Conservation (phyloP, 2,113 vertebrate species). For the Myotis yumanensis region DNA sequence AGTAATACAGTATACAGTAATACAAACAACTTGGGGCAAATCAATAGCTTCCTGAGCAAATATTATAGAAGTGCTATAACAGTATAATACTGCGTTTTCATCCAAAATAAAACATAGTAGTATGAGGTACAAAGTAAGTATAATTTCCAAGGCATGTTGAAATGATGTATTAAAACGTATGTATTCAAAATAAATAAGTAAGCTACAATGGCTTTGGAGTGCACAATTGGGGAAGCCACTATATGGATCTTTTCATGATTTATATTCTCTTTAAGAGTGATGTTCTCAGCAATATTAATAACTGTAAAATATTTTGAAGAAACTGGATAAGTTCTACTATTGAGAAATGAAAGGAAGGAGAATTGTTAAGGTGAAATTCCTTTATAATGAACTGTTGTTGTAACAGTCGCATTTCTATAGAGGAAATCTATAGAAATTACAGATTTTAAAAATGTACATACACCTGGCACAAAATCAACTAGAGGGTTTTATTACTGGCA, state of each 20-base stretch:
- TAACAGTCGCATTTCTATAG: constrained; percentile 36
- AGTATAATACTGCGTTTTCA: constrained; percentile 17
- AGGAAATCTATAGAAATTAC: neutral
- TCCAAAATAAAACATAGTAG: constrained; percentile 13
- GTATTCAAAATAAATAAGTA: neutral
- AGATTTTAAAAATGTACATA: constrained; percentile 15
- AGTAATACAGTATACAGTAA: constrained; percentile 5
- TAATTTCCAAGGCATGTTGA: neutral
- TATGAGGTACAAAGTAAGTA: neutral
- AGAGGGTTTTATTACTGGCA: neutral
- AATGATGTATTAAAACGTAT: constrained; percentile 17
- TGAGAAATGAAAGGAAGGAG: constrained; percentile 44
- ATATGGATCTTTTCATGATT: neutral
- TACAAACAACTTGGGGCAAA: neutral
- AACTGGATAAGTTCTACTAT: neutral
- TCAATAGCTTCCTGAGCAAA: neutral
- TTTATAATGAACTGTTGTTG: constrained; percentile 1
- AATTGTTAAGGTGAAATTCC: constrained; percentile 30
- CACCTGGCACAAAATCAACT: constrained; percentile 6
- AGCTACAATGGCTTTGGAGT: neutral
- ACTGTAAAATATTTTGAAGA: constrained; percentile 37
- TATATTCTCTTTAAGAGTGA: constrained; percentile 24
- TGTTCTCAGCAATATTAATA: constrained; percentile 35
- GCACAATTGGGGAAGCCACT: neutral
- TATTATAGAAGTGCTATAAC: constrained; percentile 19